Evolutionary conservation across 2,888 invertebrate genomes (phyloP).

Genomic region (Baccha elongata): DNA sequence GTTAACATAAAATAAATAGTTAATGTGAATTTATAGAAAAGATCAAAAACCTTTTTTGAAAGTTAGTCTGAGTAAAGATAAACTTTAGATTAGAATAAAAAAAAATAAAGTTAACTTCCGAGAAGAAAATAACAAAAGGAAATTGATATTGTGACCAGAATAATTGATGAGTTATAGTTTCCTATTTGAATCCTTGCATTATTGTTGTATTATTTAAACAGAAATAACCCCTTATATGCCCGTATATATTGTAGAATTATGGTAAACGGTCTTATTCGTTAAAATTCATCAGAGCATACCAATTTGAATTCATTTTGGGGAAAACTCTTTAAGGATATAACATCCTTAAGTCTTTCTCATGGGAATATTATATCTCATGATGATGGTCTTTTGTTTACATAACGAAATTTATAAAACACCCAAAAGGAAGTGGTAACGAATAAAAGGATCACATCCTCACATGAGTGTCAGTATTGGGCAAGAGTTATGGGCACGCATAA

Average conservation of each 20-base stretch:
- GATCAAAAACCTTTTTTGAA: no score
- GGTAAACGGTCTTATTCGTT: neutral
- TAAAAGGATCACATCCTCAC: constrained; percentile 30
- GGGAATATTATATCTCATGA: neutral
- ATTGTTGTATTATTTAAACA: neutral
- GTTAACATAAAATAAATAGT: neutral
- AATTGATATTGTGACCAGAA: constrained; percentile 27
- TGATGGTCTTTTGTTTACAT: constrained; percentile 8
- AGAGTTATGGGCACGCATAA: constrained; percentile 14
- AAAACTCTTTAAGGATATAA: constrained; percentile 13
- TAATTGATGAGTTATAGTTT: constrained; percentile 17
- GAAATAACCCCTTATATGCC: neutral
- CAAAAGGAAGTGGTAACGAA: constrained; percentile 8
- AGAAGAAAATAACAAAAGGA: neutral
- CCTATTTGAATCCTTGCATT: neutral
- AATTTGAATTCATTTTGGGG: constrained; percentile 26
- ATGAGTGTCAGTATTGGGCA: constrained; percentile 21
- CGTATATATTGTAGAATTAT: neutral
- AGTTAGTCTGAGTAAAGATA: no score
- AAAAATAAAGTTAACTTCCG: neutral
- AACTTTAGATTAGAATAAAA: neutral
- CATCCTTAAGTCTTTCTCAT: constrained; percentile 1
- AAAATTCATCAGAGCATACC: constrained; percentile 14
- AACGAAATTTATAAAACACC: constrained; percentile 10
- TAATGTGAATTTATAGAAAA: no score